These are phyloP conservation scores for Sciurus carolinensis DNA, from an alignment of 2,797 vertebrate species.

Conservation along the genomic window DNA sequence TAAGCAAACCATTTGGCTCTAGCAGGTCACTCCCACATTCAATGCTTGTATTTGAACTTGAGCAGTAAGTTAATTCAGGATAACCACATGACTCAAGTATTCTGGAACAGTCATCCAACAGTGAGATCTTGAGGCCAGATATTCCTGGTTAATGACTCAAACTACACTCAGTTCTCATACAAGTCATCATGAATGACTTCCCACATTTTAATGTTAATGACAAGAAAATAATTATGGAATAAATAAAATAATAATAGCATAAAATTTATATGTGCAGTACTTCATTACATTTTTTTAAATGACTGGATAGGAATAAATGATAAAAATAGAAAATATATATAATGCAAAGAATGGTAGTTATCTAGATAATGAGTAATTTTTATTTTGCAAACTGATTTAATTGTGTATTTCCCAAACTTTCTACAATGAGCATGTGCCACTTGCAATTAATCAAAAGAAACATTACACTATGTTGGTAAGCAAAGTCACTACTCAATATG, in stretches of 20 bases:
- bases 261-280: neutral
- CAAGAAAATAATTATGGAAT: neutral
- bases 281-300: neutral
- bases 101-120: too few relatives aligned
- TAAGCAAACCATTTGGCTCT: too few relatives aligned
- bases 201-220: neutral
- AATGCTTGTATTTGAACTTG: too few relatives aligned
- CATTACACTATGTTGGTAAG: neutral
- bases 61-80: too few relatives aligned
- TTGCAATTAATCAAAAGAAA: slow-evolving; percentile 24
- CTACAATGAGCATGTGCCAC: neutral
- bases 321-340: slow-evolving; percentile 7
- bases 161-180: too few relatives aligned
- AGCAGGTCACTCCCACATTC: too few relatives aligned
- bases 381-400: slow-evolving; percentile 9
- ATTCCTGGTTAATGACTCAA: too few relatives aligned
- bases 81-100: too few relatives aligned
- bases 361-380: slow-evolving; percentile 2
- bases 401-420: slow-evolving; percentile 12
- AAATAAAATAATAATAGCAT: slow-evolving; percentile 8
- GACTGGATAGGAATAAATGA: neutral
- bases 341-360: neutral
- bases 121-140: too few relatives aligned
- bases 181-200: too few relatives aligned
- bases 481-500: neutral